Evolutionary conservation across 2,888 invertebrate species (phyloP).

Genomic region (Protodeltote pygarga): DNA sequence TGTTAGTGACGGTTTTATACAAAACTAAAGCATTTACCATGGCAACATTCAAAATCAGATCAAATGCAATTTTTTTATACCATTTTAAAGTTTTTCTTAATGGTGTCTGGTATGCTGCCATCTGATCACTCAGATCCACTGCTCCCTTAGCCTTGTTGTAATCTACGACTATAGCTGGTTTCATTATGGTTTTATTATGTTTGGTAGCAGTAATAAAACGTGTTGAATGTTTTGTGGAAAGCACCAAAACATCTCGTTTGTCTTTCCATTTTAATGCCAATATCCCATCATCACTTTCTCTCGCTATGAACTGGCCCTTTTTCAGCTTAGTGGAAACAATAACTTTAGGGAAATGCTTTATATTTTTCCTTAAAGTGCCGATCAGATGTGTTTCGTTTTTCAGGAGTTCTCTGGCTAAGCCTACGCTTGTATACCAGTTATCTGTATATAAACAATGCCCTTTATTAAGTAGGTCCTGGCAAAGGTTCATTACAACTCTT

Average conservation of each 20-base stretch:
- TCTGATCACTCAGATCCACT: conserved; percentile 7
- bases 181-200: conserved; percentile 11
- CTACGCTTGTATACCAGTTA: conserved; percentile 51
- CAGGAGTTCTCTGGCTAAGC: conserved; percentile 8
- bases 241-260: conserved; percentile 26
- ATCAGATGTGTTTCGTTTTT: conserved; percentile 2
- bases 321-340: conserved; percentile 2
- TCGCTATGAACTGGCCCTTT: conserved; percentile 3
- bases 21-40: conserved; percentile 34
- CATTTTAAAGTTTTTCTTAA: too few species aligned
- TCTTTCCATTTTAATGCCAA: conserved; percentile 8
- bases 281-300: conserved; percentile 9
- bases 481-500: conserved; percentile 51
- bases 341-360: not conserved
- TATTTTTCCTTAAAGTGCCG: conserved; percentile 5
- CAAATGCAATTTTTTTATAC: too few species aligned
- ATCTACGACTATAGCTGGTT: conserved; percentile 27
- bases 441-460: conserved; percentile 43
- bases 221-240: conserved; percentile 14
- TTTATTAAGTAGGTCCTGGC: conserved; percentile 33
- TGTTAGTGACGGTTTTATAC: conserved; percentile 10
- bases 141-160: conserved; percentile 30
- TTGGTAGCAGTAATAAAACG: conserved; percentile 3
- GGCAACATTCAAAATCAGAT: conserved; percentile 19
- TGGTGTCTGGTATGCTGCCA: not conserved